Evolutionary conservation across 1,140 invertebrate species (phyloP), one percentile per base, ranked within the genome.

Genomic region (Polyergus mexicanus): DNA sequence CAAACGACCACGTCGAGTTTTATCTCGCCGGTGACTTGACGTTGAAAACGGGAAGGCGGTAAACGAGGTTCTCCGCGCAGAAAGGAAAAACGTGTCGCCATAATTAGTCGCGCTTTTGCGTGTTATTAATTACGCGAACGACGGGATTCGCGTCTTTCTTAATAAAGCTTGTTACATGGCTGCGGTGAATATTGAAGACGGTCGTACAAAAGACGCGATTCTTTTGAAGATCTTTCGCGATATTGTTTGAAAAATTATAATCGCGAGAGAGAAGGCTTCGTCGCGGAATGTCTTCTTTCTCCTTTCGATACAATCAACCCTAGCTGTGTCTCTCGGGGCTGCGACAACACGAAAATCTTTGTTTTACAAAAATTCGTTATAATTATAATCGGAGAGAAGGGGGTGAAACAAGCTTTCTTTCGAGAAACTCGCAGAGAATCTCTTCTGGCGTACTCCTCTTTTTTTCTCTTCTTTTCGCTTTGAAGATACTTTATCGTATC

Each of bases 71-170:
- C 44, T 63, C 35, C 41, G 71, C 35, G 66, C 25, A 77, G 77
- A 87, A 68, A 54, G 72, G 72, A 71, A 87, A 87, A 85, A 71
- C 68, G 38, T 74, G 78, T 16, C 16, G 25, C 13, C 44, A 11
- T 83, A 83, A 74, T 83, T 83, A 69, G 44, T 54, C 35, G 86
- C 85, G 78, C 69, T 88, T 88, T 72, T 78, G n/a, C 44, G 76
- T 76, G 44, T 81, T 74, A 83, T 74, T 83, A 83, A 81, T 83
- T 62, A 74, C 68, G 44, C 38, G 35, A 83, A 83, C 25, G 54
- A 83, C 41, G 41, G 13, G 54, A 8, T 83, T 62, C 44, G 38
- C 68, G 38, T 58, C 32, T 3, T 28, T 47, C n/a, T 74, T 74
- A 74, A 83, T 74, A 72, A 74, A 72, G 38, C 25, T 35, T 38